A percentile compares a stretch with the other conserved stretches of the same genome.
Evolutionary conservation across 2,888 invertebrate species (phyloP).

Genomic region (Agonopterix arenella): DNA sequence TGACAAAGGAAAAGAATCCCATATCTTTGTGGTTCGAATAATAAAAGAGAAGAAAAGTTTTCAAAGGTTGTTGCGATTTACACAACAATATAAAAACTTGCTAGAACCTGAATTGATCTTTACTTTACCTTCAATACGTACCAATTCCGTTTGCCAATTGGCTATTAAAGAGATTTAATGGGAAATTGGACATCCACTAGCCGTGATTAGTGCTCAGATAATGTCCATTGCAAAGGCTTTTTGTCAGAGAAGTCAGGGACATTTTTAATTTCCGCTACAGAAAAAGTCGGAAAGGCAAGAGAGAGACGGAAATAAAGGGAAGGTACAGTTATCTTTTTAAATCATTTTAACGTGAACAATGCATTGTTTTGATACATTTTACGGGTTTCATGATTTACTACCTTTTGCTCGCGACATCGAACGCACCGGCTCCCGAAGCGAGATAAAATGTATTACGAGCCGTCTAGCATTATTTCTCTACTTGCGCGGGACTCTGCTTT

Average conservation of each 20-base stretch:
- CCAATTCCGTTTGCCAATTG: neutral
- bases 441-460: no score
- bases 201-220: conserved; percentile 1
- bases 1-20: no score
- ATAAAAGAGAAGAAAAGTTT: no score
- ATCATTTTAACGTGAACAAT: neutral
- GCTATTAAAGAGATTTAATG: conserved; percentile 2
- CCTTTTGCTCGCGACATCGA: neutral
- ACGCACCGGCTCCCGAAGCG: no score
- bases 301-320: conserved; percentile 1
- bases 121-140: neutral
- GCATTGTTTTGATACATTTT: conserved; percentile 1
- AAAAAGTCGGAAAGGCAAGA: conserved; percentile 2
- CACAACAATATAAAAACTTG: neutral
- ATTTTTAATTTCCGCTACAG: conserved; percentile 8
- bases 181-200: conserved; percentile 2
- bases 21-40: no score
- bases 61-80: neutral
- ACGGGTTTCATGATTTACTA: neutral
- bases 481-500: no score
- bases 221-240: conserved; percentile 4
- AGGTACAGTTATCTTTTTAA: conserved; percentile 2
- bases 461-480: no score
- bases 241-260: conserved; percentile 4
- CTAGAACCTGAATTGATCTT: no score